phyloP scores from a whole-genome alignment of 2,797 vertebrate genomes.

The Varecia variegata region DNA sequence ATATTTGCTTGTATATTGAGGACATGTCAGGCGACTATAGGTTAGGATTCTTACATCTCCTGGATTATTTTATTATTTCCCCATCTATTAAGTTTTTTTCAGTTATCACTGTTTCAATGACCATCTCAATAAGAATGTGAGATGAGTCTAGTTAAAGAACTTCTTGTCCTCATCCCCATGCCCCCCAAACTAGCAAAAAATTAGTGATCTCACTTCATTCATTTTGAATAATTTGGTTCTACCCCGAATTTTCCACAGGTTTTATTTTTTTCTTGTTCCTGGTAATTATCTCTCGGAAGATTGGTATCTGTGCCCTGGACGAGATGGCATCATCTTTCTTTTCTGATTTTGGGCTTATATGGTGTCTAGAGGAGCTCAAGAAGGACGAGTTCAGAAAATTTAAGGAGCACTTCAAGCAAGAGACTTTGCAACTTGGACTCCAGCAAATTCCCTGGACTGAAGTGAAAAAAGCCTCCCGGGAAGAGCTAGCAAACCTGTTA shows the following conservation, averaged over 20 bases:
- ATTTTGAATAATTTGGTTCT: background rate
- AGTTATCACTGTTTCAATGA: background rate
- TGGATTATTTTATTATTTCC: background rate
- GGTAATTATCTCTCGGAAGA: background rate
- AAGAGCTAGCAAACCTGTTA: conserved; percentile 15
- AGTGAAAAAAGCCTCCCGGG: background rate
- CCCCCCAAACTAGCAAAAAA: no score
- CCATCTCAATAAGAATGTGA: background rate
- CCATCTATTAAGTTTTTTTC: background rate
- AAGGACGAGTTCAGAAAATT: conserved; percentile 22
- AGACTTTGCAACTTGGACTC: background rate
- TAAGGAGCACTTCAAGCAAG: conserved; percentile 34
- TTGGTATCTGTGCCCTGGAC: rapidly evolving
- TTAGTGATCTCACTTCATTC: rapidly evolving
- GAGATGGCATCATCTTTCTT: conserved; percentile 52
- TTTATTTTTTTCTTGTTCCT: background rate
- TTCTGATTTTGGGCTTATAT: conserved; percentile 52
- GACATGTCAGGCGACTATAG: background rate
- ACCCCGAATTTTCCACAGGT: background rate
- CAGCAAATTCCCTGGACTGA: background rate
- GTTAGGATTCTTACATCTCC: background rate
- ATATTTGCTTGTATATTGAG: background rate
- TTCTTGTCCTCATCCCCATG: background rate
- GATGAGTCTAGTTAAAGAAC: background rate
- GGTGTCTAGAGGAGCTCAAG: conserved; percentile 52